Evolutionary conservation across 2,797 vertebrate genomes (phyloP), one percentile per base, ranked within the genome.

Genomic region (Octomys mimax): DNA sequence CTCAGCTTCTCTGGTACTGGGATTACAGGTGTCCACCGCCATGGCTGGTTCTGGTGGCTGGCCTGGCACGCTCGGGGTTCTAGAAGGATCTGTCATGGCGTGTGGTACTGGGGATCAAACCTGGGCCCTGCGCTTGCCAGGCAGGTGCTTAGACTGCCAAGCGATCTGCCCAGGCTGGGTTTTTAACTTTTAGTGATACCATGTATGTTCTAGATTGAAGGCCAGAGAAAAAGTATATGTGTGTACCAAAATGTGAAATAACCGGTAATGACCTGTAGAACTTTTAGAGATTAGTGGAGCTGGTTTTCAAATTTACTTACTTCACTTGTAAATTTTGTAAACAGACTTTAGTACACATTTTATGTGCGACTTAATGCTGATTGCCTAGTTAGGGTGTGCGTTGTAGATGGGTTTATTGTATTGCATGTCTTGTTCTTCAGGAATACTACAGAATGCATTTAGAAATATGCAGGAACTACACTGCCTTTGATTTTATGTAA

Each of bases 261-360:
- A 33, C 62, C 52, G 54, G n/a, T 28, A 78, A 5, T 71, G 21
- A 57, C 42, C 7, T 83, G 11, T 2, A 61, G 46, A 89, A 77
- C 57, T 39, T 94, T 64, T 54, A 62, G 78, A 89, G 68, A 59
- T 73, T 26, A 84, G 62, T 18, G 75, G 54, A 92, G 54, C 57
- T 91, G 5, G 59, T 70, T 42, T 33, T 96, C 21, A 59, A 18
- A 80, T 84, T 92, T 79, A 92, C 31, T 64, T 91, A 95, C 62
- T 18, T 57, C 11, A 86, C 54, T 92, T 92, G 59, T 82, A 61
- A 36, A 73, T 82, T 92, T 89, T 70, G 33, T 79, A 79, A 66
- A 59, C 19, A 89, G 42, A 93, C 46, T 88, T 95, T 84, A 57
- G 52, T 90, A 39, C 78, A 39, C 21, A 49, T 79, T 87, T 82